These are phyloP conservation scores for Microctenopoma stevenorrisi DNA, from an alignment of 2,797 vertebrate species.

Conservation along the genomic window DNA sequence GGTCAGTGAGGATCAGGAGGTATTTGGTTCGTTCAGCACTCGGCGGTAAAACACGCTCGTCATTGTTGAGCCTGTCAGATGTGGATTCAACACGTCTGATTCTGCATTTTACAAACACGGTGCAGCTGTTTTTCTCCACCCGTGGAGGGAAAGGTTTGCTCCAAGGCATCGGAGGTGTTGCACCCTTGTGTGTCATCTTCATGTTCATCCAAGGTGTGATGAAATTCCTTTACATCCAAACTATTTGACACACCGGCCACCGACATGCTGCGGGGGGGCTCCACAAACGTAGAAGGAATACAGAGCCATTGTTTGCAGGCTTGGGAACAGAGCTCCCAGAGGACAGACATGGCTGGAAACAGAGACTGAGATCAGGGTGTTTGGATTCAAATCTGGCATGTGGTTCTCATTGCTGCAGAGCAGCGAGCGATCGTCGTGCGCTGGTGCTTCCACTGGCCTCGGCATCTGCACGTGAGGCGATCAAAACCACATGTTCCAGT, in stretches of 20 bases:
- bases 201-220: constrained; percentile 18
- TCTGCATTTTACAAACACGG: constrained; percentile 7
- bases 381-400: constrained; percentile 62
- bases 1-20: not conserved
- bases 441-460: constrained; percentile 71
- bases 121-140: constrained; percentile 18
- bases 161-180: constrained; percentile 2
- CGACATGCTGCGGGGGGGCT: not conserved
- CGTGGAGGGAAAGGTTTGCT: constrained; percentile 15
- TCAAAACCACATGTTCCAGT: constrained; percentile 81
- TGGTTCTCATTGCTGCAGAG: constrained; percentile 71
- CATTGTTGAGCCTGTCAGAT: constrained; percentile 34
- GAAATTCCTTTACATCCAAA: constrained; percentile 6
- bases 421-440: constrained; percentile 66
- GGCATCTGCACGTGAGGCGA: constrained; percentile 72
- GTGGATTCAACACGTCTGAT: constrained; percentile 19
- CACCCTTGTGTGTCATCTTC: constrained; percentile 3
- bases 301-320: constrained; percentile 63
- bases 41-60: not conserved
- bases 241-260: constrained; percentile 14
- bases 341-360: constrained; percentile 60
- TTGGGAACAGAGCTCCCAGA: constrained; percentile 58
- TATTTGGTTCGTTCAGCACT: not conserved
- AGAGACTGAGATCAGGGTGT: constrained; percentile 48
- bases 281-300: constrained; percentile 58